Evolutionary conservation across 2,797 vertebrate genomes (phyloP).

Genomic region (Ptychobarbus kaznakovi): DNA sequence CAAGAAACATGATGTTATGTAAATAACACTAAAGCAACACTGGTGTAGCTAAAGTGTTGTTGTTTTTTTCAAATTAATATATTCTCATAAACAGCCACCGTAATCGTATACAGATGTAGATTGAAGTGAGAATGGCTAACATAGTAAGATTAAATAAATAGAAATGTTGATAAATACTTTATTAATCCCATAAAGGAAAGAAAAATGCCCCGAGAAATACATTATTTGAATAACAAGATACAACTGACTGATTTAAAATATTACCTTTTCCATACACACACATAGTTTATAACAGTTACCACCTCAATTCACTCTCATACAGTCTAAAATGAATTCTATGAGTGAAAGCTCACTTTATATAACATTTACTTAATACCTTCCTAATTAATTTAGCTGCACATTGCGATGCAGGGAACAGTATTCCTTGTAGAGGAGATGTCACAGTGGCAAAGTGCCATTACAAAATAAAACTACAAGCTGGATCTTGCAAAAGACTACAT

Average conservation of each 20-base stretch:
- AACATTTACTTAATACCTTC: not conserved
- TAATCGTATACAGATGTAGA: not conserved
- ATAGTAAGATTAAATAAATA: not conserved
- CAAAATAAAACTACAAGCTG: not conserved
- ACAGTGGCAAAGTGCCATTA: slow-evolving; percentile 38
- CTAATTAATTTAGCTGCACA: not conserved
- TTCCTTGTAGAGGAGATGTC: not conserved
- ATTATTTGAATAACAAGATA: not conserved
- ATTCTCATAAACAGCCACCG: not conserved
- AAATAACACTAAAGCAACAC: not conserved
- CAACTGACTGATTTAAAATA: not conserved
- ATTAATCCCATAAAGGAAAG: not conserved
- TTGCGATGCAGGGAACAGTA: not conserved
- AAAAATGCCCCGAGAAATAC: not conserved
- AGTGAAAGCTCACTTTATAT: not conserved
- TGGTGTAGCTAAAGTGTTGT: not conserved
- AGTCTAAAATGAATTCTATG: not conserved
- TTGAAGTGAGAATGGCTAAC: not conserved
- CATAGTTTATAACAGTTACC: not conserved
- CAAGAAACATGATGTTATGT: not conserved
- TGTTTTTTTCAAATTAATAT: not conserved
- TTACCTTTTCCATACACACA: not conserved
- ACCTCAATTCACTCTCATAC: not conserved
- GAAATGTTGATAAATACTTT: slow-evolving; percentile 1
- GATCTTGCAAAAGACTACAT: not conserved